Percentiles rank a stretch among this genome's conserved stretches.
phyloP scores from a whole-genome alignment of 1,140 invertebrate species.

The Drosophila azteca region DNA sequence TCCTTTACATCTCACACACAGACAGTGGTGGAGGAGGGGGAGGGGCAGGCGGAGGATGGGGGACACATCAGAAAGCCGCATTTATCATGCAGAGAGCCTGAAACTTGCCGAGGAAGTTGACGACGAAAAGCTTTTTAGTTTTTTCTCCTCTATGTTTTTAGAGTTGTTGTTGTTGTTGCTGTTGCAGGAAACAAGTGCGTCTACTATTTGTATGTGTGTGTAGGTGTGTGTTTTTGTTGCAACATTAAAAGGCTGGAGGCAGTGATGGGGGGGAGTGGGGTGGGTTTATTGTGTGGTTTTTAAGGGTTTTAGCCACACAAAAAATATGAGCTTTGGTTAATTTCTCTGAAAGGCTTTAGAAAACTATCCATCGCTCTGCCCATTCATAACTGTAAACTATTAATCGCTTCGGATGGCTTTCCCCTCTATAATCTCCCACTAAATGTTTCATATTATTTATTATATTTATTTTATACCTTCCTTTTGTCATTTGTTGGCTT shows the following conservation, averaged over 20 bases:
- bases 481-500: constrained; percentile 32
- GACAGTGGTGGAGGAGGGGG: not conserved
- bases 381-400: too few relatives aligned
- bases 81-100: constrained; percentile 59
- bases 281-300: too few relatives aligned
- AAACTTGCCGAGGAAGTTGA: constrained; percentile 56
- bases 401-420: too few relatives aligned
- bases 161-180: constrained; percentile 9
- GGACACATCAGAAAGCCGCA: constrained; percentile 57
- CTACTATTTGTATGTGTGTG: constrained; percentile 19
- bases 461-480: not conserved
- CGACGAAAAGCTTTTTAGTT: constrained; percentile 59
- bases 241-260: constrained; percentile 31
- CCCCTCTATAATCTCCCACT: constrained; percentile 2
- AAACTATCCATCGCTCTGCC: too few relatives aligned
- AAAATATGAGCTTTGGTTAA: too few relatives aligned
- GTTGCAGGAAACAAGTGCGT: constrained; percentile 34
- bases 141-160: constrained; percentile 24
- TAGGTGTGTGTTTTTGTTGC: constrained; percentile 1
- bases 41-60: too few relatives aligned
- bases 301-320: too few relatives aligned
- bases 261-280: not conserved
- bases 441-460: constrained; percentile 19
- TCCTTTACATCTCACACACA: constrained; percentile 34
- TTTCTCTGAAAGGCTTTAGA: too few relatives aligned